A percentile compares a stretch with the other conserved stretches of the same genome.
These are phyloP conservation scores for Spodoptera litura DNA, from an alignment of 1,140 invertebrate genomes.

Conservation along the genomic window DNA sequence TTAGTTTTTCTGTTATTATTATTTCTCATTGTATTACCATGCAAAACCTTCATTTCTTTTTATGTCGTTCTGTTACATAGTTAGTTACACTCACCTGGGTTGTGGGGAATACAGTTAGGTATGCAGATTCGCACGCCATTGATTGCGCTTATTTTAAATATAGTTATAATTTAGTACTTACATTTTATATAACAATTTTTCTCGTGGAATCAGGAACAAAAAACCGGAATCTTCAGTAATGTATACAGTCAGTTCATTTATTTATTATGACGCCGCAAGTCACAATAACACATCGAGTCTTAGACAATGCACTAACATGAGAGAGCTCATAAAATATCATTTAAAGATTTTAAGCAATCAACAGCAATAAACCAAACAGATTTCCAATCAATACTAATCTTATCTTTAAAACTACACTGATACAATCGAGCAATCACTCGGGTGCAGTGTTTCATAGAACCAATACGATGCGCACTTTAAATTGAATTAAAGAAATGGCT, in stretches of 20 bases:
- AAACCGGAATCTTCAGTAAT: constrained; percentile 1
- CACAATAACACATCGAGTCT: constrained; percentile 38
- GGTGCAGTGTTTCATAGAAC: constrained; percentile 15
- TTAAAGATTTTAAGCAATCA: constrained; percentile 32
- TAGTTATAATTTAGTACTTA: constrained; percentile 27
- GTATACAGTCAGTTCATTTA: constrained; percentile 33
- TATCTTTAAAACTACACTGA: constrained; percentile 46
- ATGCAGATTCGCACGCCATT: constrained; percentile 4
- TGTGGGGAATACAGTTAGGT: not conserved
- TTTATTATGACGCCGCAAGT: constrained; percentile 37
- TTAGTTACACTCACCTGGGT: not conserved
- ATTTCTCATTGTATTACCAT: too few relatives aligned
- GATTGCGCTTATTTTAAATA: not conserved
- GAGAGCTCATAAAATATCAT: constrained; percentile 18
- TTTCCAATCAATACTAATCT: constrained; percentile 54
- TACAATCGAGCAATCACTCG: constrained; percentile 10
- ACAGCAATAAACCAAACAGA: constrained; percentile 31
- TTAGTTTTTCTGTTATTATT: too few relatives aligned
- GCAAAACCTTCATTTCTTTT: too few relatives aligned
- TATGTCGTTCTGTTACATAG: not conserved
- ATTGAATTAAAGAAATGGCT: not conserved
- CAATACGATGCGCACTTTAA: constrained; percentile 26
- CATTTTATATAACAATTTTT: constrained; percentile 28
- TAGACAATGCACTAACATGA: constrained; percentile 9
- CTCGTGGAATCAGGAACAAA: not conserved